Evolutionary conservation across 2,888 invertebrate species (phyloP).

Genomic region (Ellobium chinense): DNA sequence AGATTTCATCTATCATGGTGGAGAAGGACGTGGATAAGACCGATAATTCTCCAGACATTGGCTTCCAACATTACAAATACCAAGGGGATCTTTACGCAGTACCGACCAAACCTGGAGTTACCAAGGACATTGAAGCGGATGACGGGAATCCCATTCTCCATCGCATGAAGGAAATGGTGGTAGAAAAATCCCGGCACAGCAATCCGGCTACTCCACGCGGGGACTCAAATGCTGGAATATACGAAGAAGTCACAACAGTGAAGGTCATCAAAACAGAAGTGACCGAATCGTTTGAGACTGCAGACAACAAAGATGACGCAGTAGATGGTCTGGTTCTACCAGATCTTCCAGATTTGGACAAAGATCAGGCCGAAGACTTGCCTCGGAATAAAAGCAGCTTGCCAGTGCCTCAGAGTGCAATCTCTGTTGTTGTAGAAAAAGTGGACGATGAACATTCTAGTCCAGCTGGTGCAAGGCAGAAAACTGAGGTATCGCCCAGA

Average conservation of each 20-base stretch:
- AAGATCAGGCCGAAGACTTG: conserved; percentile 5
- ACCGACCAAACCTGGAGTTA: conserved; percentile 20
- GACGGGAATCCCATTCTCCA: conserved; percentile 53
- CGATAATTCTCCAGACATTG: background rate
- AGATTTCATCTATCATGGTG: background rate
- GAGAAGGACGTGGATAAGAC: background rate
- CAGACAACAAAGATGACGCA: no score
- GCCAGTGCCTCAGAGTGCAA: no score
- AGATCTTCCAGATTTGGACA: conserved; percentile 11
- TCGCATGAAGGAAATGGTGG: conserved; percentile 53
- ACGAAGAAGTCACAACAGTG: conserved; percentile 17
- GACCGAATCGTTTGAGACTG: conserved; percentile 26
- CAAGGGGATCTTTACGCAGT: conserved; percentile 48
- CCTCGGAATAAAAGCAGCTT: no score
- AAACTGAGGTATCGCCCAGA: no score
- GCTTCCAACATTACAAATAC: conserved; percentile 42
- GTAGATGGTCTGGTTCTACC: conserved; percentile 24
- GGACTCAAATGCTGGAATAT: background rate
- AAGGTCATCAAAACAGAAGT: conserved; percentile 21
- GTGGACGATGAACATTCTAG: no score
- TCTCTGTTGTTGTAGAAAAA: background rate
- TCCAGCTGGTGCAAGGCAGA: no score
- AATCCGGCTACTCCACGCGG: background rate
- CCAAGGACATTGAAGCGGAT: conserved; percentile 21
- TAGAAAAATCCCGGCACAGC: conserved; percentile 43